Evolutionary conservation across 2,797 vertebrate genomes (phyloP), one percentile per base, ranked within the genome.

Genomic region (Ceryle rudis): DNA sequence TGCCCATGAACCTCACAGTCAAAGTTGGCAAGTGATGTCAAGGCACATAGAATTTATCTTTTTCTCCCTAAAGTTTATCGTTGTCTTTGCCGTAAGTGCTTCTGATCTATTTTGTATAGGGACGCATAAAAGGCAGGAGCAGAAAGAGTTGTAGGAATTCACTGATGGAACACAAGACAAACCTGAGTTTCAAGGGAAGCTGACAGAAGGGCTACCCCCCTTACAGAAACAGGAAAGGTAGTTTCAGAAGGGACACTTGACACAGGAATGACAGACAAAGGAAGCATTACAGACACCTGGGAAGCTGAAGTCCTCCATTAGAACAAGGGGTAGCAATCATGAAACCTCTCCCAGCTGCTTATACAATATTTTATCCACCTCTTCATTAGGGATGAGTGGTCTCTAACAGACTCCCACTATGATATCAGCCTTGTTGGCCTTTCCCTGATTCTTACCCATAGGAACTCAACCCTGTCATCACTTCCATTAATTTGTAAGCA

Each of bases 61-160:
- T 54, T n/a, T 29, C 2, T 9, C 2, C 2, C 5, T 33, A 18
- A 57, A 72, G 11, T 5, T 74, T 47, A 41, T 28, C 0, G 60
- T 65, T 70, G 8, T 46, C 9, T 81, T 85, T 87, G 22, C 2
- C 15, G 26, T 51, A 47, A 37, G 52, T 58, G 17, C 46, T 85
- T 78, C 22, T 57, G 42, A 83, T 72, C 19, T 4, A 72, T 7
- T 66, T 67, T 54, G 18, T 54, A 78, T 52, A 66, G 44, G 71
- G 12, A 89, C 64, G 25, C 8, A 0, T 5, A 66, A 67, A 9
- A 9, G 31, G 39, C 21, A 55, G 26, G 46, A 55, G 16, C 8
- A 31, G 80, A 61, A 91, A 79, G 29, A 35, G 16, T 12, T 54
- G 5, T 25, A 49, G 55, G 21, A 23, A 44, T 8, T 81, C 37